Conservation (phyloP, 2,113 vertebrate species). For the Crotalus horridus region DNA sequence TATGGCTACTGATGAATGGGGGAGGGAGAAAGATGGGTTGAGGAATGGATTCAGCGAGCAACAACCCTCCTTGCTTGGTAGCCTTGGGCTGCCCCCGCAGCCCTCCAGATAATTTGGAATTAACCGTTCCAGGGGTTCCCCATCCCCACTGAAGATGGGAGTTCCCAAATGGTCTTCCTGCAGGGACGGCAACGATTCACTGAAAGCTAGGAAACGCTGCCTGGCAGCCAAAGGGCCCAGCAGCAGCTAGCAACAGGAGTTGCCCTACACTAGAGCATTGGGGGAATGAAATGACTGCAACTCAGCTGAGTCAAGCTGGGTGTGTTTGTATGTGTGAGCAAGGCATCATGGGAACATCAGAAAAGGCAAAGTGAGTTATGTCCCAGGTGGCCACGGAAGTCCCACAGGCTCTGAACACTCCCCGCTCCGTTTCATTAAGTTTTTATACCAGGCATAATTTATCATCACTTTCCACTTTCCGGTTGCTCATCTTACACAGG, state of each 20-base stretch:
- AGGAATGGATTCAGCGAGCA: slow-evolving; percentile 58
- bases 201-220: background rate
- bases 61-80: slow-evolving; percentile 47
- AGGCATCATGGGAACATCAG: background rate
- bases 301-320: background rate
- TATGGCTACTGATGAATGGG: slow-evolving; percentile 62
- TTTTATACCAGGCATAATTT: background rate
- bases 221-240: background rate
- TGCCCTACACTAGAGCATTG: background rate
- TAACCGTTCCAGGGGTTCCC: background rate
- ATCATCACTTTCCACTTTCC: background rate
- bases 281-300: background rate
- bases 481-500: background rate
- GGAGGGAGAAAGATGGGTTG: slow-evolving; percentile 45
- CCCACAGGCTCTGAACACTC: background rate
- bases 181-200: background rate
- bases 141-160: background rate
- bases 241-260: background rate
- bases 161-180: background rate
- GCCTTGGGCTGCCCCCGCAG: slow-evolving; percentile 29
- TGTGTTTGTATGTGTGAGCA: background rate
- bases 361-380: background rate
- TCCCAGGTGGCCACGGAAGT: background rate
- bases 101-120: background rate
- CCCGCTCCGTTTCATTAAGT: background rate